phyloP scores from a whole-genome alignment of 2,113 vertebrate species.

The zebrafish (Danio rerio) region DNA sequence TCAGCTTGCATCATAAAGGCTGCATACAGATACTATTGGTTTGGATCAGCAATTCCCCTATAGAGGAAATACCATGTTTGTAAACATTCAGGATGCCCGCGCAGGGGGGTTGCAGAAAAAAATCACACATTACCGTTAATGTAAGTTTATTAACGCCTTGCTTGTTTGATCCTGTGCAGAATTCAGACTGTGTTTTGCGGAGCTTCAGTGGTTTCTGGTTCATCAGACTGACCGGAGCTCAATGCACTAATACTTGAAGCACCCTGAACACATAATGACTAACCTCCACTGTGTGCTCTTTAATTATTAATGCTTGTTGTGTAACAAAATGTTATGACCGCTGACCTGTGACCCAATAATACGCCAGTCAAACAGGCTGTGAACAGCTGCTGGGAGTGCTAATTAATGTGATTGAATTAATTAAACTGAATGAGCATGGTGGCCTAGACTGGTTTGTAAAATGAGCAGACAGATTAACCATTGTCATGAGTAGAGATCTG shows the following conservation, averaged over 20 bases:
- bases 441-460: neutral
- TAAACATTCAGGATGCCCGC: too few species aligned
- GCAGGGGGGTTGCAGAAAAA: too few species aligned
- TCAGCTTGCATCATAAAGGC: too few species aligned
- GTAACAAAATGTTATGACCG: constrained; percentile 13
- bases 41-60: too few species aligned
- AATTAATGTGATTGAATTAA: neutral
- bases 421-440: neutral
- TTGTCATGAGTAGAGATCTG: neutral
- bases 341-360: constrained; percentile 31
- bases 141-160: too few species aligned
- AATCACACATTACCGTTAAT: too few species aligned
- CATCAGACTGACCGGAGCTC: neutral
- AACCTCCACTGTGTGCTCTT: neutral
- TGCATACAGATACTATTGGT: too few species aligned
- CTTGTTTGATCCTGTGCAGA: too few species aligned
- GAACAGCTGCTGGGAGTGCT: neutral
- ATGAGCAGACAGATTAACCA: neutral
- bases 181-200: neutral
- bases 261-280: constrained; percentile 2
- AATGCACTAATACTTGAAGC: neutral
- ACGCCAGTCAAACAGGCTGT: constrained; percentile 8
- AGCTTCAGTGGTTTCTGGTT: neutral
- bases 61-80: too few species aligned
- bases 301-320: constrained; percentile 26